Conservation (phyloP, 2,888 invertebrate genomes). For the Drosophila glabriapex region DNA sequence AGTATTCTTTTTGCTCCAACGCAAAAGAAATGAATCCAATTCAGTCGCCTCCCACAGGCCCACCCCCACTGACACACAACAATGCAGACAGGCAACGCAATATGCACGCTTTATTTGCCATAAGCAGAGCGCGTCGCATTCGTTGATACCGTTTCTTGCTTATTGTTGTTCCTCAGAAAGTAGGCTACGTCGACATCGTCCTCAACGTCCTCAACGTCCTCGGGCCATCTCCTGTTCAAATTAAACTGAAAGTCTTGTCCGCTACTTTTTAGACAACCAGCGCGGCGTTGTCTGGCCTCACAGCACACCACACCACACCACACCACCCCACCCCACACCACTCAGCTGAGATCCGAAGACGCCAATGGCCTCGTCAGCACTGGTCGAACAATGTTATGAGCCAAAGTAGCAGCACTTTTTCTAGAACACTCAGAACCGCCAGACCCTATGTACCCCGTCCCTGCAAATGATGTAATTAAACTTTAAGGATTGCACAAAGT, state of each 20-base stretch:
- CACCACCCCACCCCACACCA: not conserved
- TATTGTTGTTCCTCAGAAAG: slow-evolving; percentile 36
- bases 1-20: slow-evolving; percentile 32
- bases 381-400: slow-evolving; percentile 64
- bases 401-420: slow-evolving; percentile 76
- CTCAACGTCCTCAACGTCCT: slow-evolving; percentile 37
- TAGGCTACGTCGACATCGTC: slow-evolving; percentile 53
- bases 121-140: slow-evolving; percentile 51
- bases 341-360: slow-evolving; percentile 33
- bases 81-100: slow-evolving; percentile 60
- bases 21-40: slow-evolving; percentile 8
- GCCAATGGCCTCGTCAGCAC: slow-evolving; percentile 25
- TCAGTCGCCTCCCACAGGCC: not conserved
- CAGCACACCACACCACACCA: not conserved
- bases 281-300: slow-evolving; percentile 51
- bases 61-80: slow-evolving; percentile 22
- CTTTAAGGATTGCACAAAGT: slow-evolving; percentile 69
- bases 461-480: slow-evolving; percentile 70
- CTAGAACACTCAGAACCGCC: slow-evolving; percentile 39
- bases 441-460: not conserved
- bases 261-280: slow-evolving; percentile 52
- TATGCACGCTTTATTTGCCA: slow-evolving; percentile 73
- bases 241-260: slow-evolving; percentile 77
- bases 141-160: slow-evolving; percentile 23
- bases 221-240: slow-evolving; percentile 70